Conservation (phyloP, 2,113 vertebrate genomes). For the Silurus asotus region DNA sequence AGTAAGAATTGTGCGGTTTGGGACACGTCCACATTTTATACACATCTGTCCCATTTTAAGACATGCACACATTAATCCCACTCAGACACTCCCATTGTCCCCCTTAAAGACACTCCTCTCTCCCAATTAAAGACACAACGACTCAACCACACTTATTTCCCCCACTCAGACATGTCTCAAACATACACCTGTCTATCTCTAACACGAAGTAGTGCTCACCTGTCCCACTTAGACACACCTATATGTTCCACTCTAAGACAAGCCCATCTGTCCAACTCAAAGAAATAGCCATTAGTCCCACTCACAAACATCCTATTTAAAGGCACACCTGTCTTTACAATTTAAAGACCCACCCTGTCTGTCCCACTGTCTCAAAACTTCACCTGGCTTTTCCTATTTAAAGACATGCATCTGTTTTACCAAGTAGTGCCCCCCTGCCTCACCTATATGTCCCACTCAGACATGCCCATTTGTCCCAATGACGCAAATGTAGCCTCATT, state of each 20-base stretch:
- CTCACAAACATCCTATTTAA: not conserved
- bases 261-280: not conserved
- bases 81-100: not conserved
- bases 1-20: not conserved
- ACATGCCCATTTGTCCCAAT: not conserved
- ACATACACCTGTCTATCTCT: no score
- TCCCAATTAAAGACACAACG: no score
- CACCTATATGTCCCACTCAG: not conserved
- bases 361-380: not conserved
- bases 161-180: no score
- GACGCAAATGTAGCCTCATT: not conserved
- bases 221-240: not conserved
- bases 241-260: not conserved
- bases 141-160: no score
- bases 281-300: not conserved
- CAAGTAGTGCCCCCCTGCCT: no score
- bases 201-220: no score
- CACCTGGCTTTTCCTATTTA: not conserved
- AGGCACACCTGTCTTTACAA: not conserved
- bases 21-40: not conserved
- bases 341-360: not conserved
- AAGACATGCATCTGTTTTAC: not conserved
- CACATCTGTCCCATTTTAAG: no score
- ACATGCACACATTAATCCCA: no score
- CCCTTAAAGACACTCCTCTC: not conserved